Percentiles rank a stretch among this genome's conserved stretches.
Evolutionary conservation across 2,797 vertebrate species (phyloP).

Genomic region (Gobionotothen gibberifrons): DNA sequence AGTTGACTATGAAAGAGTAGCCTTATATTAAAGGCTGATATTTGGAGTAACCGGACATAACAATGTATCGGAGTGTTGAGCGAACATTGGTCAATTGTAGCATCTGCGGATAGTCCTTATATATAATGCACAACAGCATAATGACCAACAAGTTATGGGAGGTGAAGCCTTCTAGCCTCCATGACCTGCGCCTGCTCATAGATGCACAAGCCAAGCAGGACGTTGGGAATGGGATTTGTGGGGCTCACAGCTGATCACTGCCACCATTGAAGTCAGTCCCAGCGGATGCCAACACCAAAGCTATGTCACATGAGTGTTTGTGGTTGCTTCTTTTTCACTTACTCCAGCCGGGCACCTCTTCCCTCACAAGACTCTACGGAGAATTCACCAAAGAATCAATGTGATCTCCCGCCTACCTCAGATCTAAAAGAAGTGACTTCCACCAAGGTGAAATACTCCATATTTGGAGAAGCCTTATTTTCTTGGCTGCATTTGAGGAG

Average conservation of each 20-base stretch:
- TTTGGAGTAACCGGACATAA: no score
- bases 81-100: no score
- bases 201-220: slow-evolving; percentile 46
- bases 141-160: no score
- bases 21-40: no score
- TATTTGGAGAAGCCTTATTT: slow-evolving; percentile 20
- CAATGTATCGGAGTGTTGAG: no score
- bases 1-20: no score
- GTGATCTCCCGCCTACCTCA: slow-evolving; percentile 15
- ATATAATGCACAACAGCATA: no score
- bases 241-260: slow-evolving; percentile 55
- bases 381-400: slow-evolving; percentile 28
- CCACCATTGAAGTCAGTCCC: slow-evolving; percentile 59
- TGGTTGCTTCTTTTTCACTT: slow-evolving; percentile 24
- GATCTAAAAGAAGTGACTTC: slow-evolving; percentile 32
- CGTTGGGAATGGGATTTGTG: slow-evolving; percentile 68
- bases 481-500: slow-evolving; percentile 22
- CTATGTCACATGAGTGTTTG: slow-evolving; percentile 43
- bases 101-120: no score
- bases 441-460: not conserved
- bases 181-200: no score
- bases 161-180: no score
- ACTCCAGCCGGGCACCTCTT: slow-evolving; percentile 35
- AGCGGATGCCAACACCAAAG: slow-evolving; percentile 44
- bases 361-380: not conserved